Conservation (phyloP, 2,113 vertebrate species). For the Budorcas taxicolor region DNA sequence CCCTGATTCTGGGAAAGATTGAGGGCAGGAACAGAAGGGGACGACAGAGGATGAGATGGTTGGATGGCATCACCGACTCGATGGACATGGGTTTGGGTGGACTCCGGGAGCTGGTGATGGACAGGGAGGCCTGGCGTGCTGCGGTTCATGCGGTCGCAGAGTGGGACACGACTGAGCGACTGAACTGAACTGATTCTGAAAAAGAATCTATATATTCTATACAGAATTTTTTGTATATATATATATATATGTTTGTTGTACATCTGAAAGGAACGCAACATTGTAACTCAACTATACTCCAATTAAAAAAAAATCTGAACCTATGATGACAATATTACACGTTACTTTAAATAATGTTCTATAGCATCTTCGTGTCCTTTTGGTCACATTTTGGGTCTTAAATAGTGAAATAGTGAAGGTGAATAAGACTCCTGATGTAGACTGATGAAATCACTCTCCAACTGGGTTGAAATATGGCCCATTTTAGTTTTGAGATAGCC, state of each 20-base stretch:
- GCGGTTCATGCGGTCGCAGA: too few relatives aligned
- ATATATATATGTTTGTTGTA: neutral
- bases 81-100: too few relatives aligned
- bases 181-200: neutral
- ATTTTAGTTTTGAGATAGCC: neutral
- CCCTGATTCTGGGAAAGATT: too few relatives aligned
- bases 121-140: too few relatives aligned
- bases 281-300: neutral
- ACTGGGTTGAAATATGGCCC: neutral
- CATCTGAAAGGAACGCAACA: neutral
- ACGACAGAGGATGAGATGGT: too few relatives aligned
- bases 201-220: neutral
- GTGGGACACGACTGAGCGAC: accelerated
- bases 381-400: neutral
- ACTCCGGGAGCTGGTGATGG: too few relatives aligned
- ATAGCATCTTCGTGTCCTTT: neutral
- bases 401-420: neutral
- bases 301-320: neutral
- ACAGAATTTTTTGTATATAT: neutral
- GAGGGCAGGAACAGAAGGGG: too few relatives aligned
- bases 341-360: neutral
- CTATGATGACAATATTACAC: neutral
- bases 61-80: too few relatives aligned
- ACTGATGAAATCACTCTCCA: neutral
- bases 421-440: neutral